phyloP scores from a whole-genome alignment of 1,140 invertebrate species.

The Drosophila ohnishii region DNA sequence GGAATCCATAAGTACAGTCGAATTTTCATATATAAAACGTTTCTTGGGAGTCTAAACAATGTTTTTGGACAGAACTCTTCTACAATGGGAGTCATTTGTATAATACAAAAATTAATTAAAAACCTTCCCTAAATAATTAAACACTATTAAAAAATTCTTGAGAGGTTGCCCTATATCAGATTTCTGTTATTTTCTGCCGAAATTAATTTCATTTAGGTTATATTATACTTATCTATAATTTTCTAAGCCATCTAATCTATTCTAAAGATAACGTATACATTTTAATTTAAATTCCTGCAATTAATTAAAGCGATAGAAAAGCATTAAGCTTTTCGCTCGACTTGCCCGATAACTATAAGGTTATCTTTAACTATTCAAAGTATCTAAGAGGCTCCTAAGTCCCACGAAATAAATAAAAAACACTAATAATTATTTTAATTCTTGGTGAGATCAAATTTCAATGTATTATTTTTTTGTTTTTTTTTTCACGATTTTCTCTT shows the following conservation, averaged over 20 bases:
- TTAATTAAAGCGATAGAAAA: not conserved
- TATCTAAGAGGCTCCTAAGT: not conserved
- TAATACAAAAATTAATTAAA: not conserved
- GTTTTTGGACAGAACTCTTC: too few relatives aligned
- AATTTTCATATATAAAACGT: not conserved
- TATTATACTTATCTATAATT: not conserved
- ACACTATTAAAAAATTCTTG: not conserved
- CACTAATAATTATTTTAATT: conserved; percentile 5
- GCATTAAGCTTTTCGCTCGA: not conserved
- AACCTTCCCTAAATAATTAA: not conserved
- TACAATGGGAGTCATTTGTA: not conserved
- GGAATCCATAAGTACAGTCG: not conserved
- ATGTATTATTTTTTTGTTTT: conserved; percentile 61
- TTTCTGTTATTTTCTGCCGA: not conserved
- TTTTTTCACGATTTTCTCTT: conserved; percentile 68
- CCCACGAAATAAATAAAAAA: not conserved
- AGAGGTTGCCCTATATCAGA: not conserved
- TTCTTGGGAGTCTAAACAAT: too few relatives aligned
- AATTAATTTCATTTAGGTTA: not conserved
- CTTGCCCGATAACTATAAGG: not conserved
- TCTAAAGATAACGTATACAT: not conserved
- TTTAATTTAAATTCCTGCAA: not conserved
- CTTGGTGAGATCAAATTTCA: conserved; percentile 79
- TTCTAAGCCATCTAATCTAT: not conserved
- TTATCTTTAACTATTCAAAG: not conserved